These are phyloP conservation scores for Ferdinandea cuprea DNA, from an alignment of 2,888 invertebrate genomes.

Conservation along the genomic window DNA sequence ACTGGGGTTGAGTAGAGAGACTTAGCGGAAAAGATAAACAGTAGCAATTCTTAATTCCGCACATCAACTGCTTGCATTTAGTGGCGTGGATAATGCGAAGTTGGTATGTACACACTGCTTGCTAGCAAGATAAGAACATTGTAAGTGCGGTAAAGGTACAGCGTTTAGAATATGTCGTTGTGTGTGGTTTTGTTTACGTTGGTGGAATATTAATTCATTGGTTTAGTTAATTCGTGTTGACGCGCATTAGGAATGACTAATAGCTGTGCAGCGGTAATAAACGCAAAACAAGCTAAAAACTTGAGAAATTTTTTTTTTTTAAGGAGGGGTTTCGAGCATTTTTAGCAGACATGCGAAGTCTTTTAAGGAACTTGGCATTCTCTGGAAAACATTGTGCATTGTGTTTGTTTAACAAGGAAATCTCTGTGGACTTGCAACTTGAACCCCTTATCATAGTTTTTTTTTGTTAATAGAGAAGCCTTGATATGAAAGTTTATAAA, in stretches of 20 bases:
- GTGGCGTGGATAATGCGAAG: constrained; percentile 36
- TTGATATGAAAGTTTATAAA: no score
- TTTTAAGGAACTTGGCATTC: no score
- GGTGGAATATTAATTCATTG: constrained; percentile 46
- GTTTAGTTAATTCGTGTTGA: constrained; percentile 33
- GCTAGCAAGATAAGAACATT: constrained; percentile 49
- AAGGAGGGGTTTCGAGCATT: no score
- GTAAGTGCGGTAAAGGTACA: constrained; percentile 23
- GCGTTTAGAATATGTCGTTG: constrained; percentile 18
- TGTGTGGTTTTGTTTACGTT: neutral
- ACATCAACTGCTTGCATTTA: constrained; percentile 45
- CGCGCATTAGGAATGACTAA: constrained; percentile 44
- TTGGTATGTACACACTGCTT: constrained; percentile 43
- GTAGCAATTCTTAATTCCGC: constrained; percentile 53
- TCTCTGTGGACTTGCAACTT: no score
- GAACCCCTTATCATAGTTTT: no score
- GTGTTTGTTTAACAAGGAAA: no score
- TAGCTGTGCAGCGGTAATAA: constrained; percentile 41
- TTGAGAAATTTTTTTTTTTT: no score
- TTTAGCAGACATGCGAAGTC: no score
- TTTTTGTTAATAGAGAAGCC: no score
- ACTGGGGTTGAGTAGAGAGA: constrained; percentile 12
- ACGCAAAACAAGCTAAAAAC: no score
- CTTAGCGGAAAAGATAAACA: constrained; percentile 54
- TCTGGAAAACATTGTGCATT: no score